Evolutionary conservation across 2,888 invertebrate species (phyloP), one percentile per base, ranked within the genome.

Genomic region (Lasioglossum villosulum): DNA sequence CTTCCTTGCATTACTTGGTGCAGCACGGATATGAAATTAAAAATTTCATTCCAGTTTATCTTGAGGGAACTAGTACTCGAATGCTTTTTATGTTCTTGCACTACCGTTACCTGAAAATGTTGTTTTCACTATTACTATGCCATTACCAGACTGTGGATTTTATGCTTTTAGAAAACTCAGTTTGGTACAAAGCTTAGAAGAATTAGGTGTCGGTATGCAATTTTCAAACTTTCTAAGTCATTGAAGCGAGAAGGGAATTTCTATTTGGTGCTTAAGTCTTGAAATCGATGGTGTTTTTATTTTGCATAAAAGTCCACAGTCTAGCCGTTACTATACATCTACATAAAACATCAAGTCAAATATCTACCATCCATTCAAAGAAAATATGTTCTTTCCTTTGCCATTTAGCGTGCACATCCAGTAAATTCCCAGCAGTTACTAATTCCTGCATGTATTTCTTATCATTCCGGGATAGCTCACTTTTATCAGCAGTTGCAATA

Each of bases 311-410:
- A 6, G 1, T 6, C 48, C 19, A 1, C 48, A 75, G 4, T 48
- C 48, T 48, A 48, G 56, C 10, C 56, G 10, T n/a, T 56, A 66
- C 10, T 19, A n/a, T 48, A 3, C 68, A 42, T 80, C 37, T 0
- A 4, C 45, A 10, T 56, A 72, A n/a, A 10, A 30, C 34, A 34
- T 66, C n/a, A 14, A 27, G 66, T 45, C 0, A n/a, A 4, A 5
- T 27, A 70, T 76, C 86, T 88, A 93, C 93, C 93, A 93, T 93
- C 93, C 93, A 93, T 70, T 93, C 90, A 73, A 90, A 92, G 75
- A 93, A 93, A 19, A 91, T 77, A 37, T 91, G 86, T 8, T 89
- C 85, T 10, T 83, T 91, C 42, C 83, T 90, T 42, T 56, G 76
- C 93, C 93, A 93, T 73, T 90, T 91, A 45, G 75, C 48, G n/a